Evolutionary conservation across 92 coral and sea anemone genomes (phyloP).

Genomic region (Porites rus): DNA sequence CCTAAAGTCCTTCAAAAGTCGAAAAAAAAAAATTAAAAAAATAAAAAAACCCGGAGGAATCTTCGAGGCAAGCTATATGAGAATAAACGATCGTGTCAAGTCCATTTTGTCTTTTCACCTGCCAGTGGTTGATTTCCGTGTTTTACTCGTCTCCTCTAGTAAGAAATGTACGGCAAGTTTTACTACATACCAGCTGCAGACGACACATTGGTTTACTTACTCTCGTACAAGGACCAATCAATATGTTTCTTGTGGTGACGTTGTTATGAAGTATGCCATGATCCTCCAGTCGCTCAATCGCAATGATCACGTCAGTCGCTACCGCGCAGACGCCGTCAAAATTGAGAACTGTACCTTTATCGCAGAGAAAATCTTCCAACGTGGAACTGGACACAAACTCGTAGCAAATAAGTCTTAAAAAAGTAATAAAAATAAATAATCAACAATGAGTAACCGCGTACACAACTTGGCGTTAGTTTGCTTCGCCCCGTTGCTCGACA

Average conservation of each 20-base stretch:
- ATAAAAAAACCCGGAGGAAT: too few species aligned
- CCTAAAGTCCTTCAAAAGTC: too few species aligned
- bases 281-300: slow-evolving; percentile 66
- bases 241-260: slow-evolving; percentile 54
- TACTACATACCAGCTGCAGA: not conserved
- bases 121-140: too few species aligned
- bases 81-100: too few species aligned
- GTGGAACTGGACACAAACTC: slow-evolving; percentile 74
- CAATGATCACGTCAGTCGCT: slow-evolving; percentile 65
- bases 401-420: slow-evolving; percentile 66
- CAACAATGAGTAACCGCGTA: not conserved
- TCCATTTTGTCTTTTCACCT: too few species aligned
- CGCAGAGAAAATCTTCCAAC: slow-evolving; percentile 60
- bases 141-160: too few species aligned
- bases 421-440: not conserved
- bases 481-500: too few species aligned
- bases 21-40: too few species aligned
- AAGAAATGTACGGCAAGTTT: too few species aligned
- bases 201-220: slow-evolving; percentile 26
- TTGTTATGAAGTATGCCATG: slow-evolving; percentile 60
- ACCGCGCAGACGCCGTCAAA: slow-evolving; percentile 50
- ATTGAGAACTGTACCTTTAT: slow-evolving; percentile 51
- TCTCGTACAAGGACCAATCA: slow-evolving; percentile 57
- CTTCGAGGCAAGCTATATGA: too few species aligned
- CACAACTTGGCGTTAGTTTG: too few species aligned